Evolutionary conservation across 2,113 vertebrate species (phyloP), one percentile per base, ranked within the genome.

Genomic region (Platysternon megacephalum): DNA sequence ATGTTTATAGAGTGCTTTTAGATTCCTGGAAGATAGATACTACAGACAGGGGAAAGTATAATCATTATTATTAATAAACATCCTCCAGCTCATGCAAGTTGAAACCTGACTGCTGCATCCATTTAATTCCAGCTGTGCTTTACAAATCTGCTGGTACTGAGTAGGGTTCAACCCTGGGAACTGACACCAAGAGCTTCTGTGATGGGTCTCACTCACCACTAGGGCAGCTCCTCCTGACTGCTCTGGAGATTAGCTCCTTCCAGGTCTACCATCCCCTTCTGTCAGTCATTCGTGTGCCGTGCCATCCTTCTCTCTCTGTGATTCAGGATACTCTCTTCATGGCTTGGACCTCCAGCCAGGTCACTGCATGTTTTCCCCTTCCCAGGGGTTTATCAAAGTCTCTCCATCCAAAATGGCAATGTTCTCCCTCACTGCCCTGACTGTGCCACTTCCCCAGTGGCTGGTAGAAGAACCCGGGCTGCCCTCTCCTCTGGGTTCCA

Each of bases 111-210:
- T 44, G 11, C 39, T 78, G 44, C 42, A 44, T 28, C 74, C 74
- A 78, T 44, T 46, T 46, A 11, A 46, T 78, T 10, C 74, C 42
- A 46, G 22, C 74, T 78, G 24, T 44, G 44, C 26, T 46, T 78
- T 78, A 78, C 12, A 28, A 44, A 78, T 78, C 74, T 78, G 68
- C 21, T 72, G 19, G 13, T 32, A 35, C 68, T 24, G 74, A 76
- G 12, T 26, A 28, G 35, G 5, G 58, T 39, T 68, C n/a, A 72
- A 19, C 24, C 24, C 24, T 39, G 16, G 39, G 28, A 42, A 44
- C 21, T 22, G 9, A 29, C 16, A 4, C 2, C 0, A 32, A 78
- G 74, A 78, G 42, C 1, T 83, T n/a, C 19, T n/a, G 61, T 8
- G 32, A 68, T 68, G 61, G 16, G 35, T 16, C 35, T 68, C 61